Evolutionary conservation across 2,113 vertebrate species (phyloP).

Genomic region (Macquaria australasica): DNA sequence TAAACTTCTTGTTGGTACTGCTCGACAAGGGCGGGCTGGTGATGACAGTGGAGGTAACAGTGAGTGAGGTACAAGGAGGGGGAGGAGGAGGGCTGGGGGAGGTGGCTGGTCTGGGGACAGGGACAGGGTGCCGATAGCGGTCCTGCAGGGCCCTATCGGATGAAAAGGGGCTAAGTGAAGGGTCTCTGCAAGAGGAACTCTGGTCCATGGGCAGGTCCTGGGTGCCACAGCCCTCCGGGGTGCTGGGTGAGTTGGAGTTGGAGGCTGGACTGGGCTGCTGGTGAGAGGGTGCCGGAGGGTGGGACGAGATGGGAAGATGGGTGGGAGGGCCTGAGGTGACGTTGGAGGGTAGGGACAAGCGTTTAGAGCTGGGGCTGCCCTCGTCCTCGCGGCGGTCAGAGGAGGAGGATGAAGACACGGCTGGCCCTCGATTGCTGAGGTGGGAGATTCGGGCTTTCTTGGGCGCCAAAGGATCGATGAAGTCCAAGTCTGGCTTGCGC

Average conservation of each 20-base stretch:
- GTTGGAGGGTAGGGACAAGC: constrained; percentile 66
- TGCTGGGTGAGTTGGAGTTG: constrained; percentile 90
- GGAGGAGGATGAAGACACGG: constrained; percentile 67
- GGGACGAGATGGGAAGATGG: constrained; percentile 82
- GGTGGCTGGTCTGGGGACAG: constrained; percentile 47
- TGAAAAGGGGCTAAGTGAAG: constrained; percentile 77
- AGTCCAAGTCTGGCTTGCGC: constrained; percentile 80
- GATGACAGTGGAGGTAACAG: constrained; percentile 74
- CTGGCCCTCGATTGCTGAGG: constrained; percentile 82
- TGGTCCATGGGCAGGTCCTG: constrained; percentile 88
- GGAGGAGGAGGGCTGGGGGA: constrained; percentile 68
- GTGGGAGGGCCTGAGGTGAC: constrained; percentile 71
- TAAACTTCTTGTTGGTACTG: constrained; percentile 84
- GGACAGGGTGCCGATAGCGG: constrained; percentile 66
- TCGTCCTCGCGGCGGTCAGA: constrained; percentile 82
- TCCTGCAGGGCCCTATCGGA: constrained; percentile 70
- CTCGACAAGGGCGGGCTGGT: constrained; percentile 69
- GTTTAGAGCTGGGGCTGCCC: constrained; percentile 61
- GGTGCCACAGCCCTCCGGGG: constrained; percentile 89
- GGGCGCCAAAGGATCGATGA: constrained; percentile 86
- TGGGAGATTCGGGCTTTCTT: constrained; percentile 92
- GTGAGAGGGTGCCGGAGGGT: constrained; percentile 78
- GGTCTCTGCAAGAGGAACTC: constrained; percentile 85
- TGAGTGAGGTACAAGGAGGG: constrained; percentile 78
- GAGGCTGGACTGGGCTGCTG: constrained; percentile 85